Conservation (phyloP, 2,113 vertebrate species). For the Scopus umbretta region DNA sequence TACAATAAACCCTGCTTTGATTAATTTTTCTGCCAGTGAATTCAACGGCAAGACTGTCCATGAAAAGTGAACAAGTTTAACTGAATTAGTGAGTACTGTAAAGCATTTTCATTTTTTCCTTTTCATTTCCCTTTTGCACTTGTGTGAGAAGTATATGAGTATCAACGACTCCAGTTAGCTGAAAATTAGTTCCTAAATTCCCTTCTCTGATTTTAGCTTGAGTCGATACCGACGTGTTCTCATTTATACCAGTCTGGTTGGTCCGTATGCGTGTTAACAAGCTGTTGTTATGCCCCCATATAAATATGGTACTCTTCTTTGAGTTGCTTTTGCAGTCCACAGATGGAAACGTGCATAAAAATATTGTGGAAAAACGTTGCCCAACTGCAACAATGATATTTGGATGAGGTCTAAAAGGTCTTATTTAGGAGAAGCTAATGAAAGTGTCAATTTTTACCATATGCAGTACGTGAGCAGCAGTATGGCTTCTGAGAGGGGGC, state of each 20-base stretch:
- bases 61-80: neutral
- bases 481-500: accelerated
- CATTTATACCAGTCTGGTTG: neutral
- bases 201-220: neutral
- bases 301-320: neutral
- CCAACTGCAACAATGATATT: neutral
- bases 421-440: neutral
- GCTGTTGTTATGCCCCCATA: neutral
- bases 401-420: neutral
- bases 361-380: neutral
- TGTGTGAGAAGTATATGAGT: neutral
- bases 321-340: neutral
- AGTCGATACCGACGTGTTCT: accelerated
- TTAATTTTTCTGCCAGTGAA: neutral
- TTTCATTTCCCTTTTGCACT: neutral
- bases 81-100: neutral
- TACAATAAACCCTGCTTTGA: neutral
- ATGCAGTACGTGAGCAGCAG: accelerated
- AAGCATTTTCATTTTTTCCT: neutral
- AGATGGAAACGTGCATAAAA: neutral
- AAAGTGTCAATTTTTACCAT: neutral
- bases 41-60: accelerated
- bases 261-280: neutral
- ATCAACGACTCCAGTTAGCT: neutral
- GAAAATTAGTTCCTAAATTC: neutral